Conservation (phyloP, 2,888 invertebrate genomes). For the Standfussiana lucernea region DNA sequence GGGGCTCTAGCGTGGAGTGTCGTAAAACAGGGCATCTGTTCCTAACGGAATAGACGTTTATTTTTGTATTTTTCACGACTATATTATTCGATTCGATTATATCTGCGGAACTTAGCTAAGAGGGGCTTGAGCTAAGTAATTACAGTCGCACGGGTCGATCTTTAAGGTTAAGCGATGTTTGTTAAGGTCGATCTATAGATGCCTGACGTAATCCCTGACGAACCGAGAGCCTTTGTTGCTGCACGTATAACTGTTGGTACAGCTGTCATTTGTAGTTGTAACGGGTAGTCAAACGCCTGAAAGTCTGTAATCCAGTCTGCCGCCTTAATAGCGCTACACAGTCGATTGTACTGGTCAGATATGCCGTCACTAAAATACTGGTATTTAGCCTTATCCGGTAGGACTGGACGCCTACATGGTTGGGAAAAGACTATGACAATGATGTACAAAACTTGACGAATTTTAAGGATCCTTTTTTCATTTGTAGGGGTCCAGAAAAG, state of each 20-base stretch:
- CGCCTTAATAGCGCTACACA: not conserved
- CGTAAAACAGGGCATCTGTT: slow-evolving; percentile 63
- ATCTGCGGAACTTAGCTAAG: not conserved
- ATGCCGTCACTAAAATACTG: not conserved
- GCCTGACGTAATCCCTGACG: not conserved
- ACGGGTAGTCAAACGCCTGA: not conserved
- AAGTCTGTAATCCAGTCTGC: not conserved
- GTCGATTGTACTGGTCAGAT: not conserved
- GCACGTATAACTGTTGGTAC: not conserved
- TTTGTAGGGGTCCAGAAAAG: not conserved
- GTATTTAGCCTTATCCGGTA: not conserved
- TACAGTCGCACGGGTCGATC: not conserved
- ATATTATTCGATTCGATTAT: slow-evolving; percentile 28
- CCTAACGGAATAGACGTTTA: slow-evolving; percentile 35
- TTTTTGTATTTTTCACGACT: slow-evolving; percentile 45
- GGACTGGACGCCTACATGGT: not conserved
- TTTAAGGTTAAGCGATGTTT: not conserved
- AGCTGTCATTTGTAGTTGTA: not conserved
- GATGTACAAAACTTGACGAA: not conserved
- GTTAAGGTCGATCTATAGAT: not conserved
- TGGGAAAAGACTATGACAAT: not conserved
- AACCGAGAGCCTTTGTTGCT: not conserved
- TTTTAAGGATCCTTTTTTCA: not conserved
- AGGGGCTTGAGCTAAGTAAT: not conserved
- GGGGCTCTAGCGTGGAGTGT: slow-evolving; percentile 29